These are phyloP conservation scores for Temnothorax rugatulus DNA, from an alignment of 2,888 invertebrate species.

Conservation along the genomic window DNA sequence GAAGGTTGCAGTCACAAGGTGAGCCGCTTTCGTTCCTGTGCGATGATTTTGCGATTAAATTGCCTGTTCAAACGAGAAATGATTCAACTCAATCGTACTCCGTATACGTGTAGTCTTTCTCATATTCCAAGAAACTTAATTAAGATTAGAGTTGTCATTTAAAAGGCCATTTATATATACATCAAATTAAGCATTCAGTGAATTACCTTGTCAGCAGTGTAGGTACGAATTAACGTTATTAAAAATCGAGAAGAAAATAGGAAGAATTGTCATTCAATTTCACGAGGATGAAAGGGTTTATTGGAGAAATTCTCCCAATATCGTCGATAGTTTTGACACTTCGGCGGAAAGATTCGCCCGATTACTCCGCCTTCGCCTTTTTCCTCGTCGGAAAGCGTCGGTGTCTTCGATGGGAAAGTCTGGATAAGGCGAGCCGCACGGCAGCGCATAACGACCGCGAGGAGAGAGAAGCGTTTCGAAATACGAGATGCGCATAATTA, in stretches of 20 bases:
- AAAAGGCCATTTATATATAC: conserved; percentile 1
- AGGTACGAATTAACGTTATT: background rate
- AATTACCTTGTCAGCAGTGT: background rate
- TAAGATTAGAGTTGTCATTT: background rate
- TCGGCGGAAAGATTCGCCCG: background rate
- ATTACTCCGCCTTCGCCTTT: conserved; percentile 37
- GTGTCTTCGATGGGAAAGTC: conserved; percentile 65
- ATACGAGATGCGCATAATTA: conserved; percentile 78
- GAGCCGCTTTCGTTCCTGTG: conserved; percentile 40
- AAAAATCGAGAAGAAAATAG: background rate
- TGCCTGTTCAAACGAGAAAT: conserved; percentile 5
- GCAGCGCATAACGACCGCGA: conserved; percentile 46
- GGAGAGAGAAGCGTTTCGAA: conserved; percentile 67
- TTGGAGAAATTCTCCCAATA: background rate
- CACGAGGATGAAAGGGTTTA: background rate
- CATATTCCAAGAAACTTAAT: background rate
- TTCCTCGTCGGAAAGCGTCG: conserved; percentile 50
- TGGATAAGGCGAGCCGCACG: conserved; percentile 35
- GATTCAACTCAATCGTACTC: conserved; percentile 2
- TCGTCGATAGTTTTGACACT: background rate
- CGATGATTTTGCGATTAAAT: conserved; percentile 38
- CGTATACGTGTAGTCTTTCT: background rate
- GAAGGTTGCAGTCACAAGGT: conserved; percentile 53
- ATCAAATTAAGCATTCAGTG: background rate
- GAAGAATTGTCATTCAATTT: background rate